phyloP scores from a whole-genome alignment of 2,888 invertebrate genomes.

The Andricus quercusramuli region DNA sequence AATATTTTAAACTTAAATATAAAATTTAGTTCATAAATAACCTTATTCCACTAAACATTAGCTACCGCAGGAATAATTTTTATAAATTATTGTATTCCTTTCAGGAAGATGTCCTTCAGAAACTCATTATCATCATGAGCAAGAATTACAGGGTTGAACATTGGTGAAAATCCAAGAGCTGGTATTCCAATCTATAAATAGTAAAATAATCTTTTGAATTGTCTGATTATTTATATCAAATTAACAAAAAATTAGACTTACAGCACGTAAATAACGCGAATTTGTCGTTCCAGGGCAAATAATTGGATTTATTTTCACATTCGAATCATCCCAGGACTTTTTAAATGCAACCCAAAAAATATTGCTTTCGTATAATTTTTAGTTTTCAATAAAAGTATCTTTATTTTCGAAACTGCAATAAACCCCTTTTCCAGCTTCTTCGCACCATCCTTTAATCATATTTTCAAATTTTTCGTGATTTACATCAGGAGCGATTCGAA shows the following conservation, averaged over 20 bases:
- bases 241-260: slow-evolving; percentile 61
- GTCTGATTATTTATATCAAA: neutral
- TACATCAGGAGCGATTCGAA: slow-evolving; percentile 85
- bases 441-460: slow-evolving; percentile 83
- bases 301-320: slow-evolving; percentile 79
- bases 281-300: slow-evolving; percentile 96
- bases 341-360: slow-evolving; percentile 88
- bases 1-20: too few species aligned
- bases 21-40: too few species aligned
- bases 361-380: slow-evolving; percentile 83
- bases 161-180: slow-evolving; percentile 94
- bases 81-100: slow-evolving; percentile 90
- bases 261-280: slow-evolving; percentile 89
- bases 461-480: slow-evolving; percentile 83
- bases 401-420: slow-evolving; percentile 84
- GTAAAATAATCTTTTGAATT: neutral
- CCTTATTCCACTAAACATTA: slow-evolving; percentile 71
- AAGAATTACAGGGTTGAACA: slow-evolving; percentile 90
- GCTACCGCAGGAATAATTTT: slow-evolving; percentile 84
- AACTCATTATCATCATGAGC: slow-evolving; percentile 96
- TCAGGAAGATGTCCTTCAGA: slow-evolving; percentile 87
- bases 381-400: slow-evolving; percentile 82
- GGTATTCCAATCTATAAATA: slow-evolving; percentile 84
- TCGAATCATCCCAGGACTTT: slow-evolving; percentile 81
- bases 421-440: slow-evolving; percentile 87